Evolutionary conservation across 1,140 invertebrate genomes (phyloP), one percentile per base, ranked within the genome.

Genomic region (Nephotettix cincticeps): DNA sequence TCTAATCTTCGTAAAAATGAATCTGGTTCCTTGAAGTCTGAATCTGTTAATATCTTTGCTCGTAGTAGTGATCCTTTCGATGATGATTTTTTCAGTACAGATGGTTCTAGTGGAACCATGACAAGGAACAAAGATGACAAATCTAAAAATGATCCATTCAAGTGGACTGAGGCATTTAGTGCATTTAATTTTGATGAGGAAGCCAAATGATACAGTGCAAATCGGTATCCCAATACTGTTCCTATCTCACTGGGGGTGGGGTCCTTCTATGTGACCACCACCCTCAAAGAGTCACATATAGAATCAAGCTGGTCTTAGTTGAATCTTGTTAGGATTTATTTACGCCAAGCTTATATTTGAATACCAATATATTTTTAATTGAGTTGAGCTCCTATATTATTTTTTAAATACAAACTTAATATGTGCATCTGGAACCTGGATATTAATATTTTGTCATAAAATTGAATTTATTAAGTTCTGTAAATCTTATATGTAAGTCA

Each of bases 21-120:
- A 72, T 80, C 80, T 1, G 78, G 79, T 36, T 78, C 80, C 61
- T 82, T 81, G 75, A 94, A 94, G 80, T 94, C 92, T 0, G 92
- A 94, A 77, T 94, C 93, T 1, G 89, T 94, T 19, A 94, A 94
- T 79, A 94, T 95, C 74, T 95, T 95, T 80, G 88, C 88, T 4
- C 84, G 91, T 47, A 86, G 89, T 75, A 88, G 85, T 76, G 93
- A 94, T 84, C 93, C 93, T 2, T 95, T 95, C 79, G 91, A 92
- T 73, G 91, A 93, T 68, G 92, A 93, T 75, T 95, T 95, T 80
- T 93, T 93, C 76, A 89, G 80, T 61, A 64, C 81, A 81, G 21
- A 81, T 6, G 2, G 23, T 6, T 61, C 56, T 78, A 0, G 80
- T 81, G 63, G 82, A 81, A 75, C 79, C 79, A 28, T 79, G 77